Evolutionary conservation across 2,113 vertebrate genomes (phyloP).

Genomic region (Syngnathus scovelli): DNA sequence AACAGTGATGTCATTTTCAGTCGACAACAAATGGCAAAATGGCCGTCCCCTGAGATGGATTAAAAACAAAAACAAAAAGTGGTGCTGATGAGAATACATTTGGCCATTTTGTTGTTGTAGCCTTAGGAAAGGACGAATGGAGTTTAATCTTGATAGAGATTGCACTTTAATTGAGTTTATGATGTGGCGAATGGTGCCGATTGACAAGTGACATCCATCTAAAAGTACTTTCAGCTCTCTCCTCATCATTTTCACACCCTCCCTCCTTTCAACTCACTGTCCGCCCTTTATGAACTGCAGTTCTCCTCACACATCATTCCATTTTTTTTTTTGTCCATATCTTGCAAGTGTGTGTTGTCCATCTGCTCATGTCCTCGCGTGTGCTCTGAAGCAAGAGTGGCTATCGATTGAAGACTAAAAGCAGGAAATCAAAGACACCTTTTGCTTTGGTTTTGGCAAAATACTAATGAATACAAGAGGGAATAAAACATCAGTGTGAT

Average conservation of each 20-base stretch:
- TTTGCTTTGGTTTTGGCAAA: not conserved
- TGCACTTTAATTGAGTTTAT: slow-evolving; percentile 65
- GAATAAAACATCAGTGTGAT: not conserved
- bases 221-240: slow-evolving; percentile 24
- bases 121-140: slow-evolving; percentile 17
- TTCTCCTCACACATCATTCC: not conserved
- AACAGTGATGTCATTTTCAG: no score
- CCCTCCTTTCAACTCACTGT: slow-evolving; percentile 38
- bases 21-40: no score
- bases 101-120: no score
- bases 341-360: slow-evolving; percentile 6
- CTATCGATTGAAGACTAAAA: slow-evolving; percentile 27
- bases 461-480: slow-evolving; percentile 8
- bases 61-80: no score
- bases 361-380: not conserved
- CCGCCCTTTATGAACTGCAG: not conserved
- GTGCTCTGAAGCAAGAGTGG: slow-evolving; percentile 3
- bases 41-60: no score
- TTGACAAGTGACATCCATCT: slow-evolving; percentile 60
- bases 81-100: no score
- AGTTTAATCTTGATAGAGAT: slow-evolving; percentile 42
- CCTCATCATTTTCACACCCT: slow-evolving; percentile 12
- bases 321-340: no score
- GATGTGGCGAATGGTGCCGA: slow-evolving; percentile 50
- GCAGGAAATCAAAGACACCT: slow-evolving; percentile 2